Percentiles rank a stretch among this genome's conserved stretches.
These are phyloP conservation scores for Erannis defoliaria DNA, from an alignment of 2,888 invertebrate species.

Conservation along the genomic window DNA sequence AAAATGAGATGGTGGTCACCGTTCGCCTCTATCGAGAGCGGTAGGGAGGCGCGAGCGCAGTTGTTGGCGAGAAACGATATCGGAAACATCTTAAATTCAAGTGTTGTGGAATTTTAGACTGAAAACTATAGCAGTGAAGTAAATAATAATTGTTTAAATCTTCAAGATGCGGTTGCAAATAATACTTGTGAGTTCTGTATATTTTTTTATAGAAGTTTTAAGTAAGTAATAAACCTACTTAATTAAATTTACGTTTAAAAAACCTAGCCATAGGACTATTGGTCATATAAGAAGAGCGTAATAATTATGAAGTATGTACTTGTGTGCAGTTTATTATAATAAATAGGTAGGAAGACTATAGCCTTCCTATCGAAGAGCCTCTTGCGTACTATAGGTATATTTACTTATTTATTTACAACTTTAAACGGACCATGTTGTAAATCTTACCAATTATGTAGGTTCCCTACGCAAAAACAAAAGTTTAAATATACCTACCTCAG, in stretches of 20 bases:
- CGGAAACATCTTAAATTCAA: conserved; percentile 48
- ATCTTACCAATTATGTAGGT: no score
- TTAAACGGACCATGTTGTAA: no score
- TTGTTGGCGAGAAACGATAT: conserved; percentile 57
- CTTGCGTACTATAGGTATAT: no score
- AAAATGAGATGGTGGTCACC: conserved; percentile 69
- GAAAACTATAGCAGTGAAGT: conserved; percentile 48
- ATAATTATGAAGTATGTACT: no score
- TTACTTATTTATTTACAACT: no score
- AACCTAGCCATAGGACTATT: no score
- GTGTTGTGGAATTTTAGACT: conserved; percentile 49
- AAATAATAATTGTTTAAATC: conserved; percentile 38
- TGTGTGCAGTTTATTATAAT: no score
- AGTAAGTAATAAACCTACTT: background rate
- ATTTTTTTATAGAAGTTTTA: background rate
- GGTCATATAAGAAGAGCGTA: no score
- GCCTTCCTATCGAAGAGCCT: no score
- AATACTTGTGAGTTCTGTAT: conserved; percentile 42
- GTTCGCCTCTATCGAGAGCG: conserved; percentile 70
- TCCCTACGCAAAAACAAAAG: no score
- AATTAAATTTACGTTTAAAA: background rate
- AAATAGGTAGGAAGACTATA: no score
- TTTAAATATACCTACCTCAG: no score
- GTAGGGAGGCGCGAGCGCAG: conserved; percentile 67
- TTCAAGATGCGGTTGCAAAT: conserved; percentile 63